These are phyloP conservation scores for Triops cancriformis DNA, from an alignment of 1,140 invertebrate species.

Conservation along the genomic window DNA sequence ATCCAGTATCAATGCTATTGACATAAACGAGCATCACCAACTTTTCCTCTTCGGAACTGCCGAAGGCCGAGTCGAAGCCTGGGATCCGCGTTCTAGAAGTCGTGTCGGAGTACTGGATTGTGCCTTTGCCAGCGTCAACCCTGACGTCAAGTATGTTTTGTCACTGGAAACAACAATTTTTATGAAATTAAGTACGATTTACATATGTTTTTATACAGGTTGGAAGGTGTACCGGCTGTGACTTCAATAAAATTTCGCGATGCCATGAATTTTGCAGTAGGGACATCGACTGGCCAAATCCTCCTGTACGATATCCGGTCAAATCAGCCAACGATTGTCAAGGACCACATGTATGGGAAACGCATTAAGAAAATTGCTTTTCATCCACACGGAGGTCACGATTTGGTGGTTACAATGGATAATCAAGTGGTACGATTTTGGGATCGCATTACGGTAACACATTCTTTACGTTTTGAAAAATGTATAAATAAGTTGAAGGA, in stretches of 20 bases:
- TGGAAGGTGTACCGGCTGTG: constrained; percentile 60
- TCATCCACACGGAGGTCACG: constrained; percentile 54
- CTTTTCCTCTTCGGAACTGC: constrained; percentile 79
- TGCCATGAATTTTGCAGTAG: constrained; percentile 75
- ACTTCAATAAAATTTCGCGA: constrained; percentile 74
- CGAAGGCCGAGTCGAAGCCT: constrained; percentile 88
- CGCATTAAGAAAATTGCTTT: constrained; percentile 88
- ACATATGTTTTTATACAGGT: constrained; percentile 43
- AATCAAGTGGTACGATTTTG: constrained; percentile 87
- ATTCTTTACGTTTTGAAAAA: constrained; percentile 31
- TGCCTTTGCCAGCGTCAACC: constrained; percentile 58
- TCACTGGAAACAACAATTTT: not conserved
- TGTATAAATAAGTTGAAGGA: not conserved
- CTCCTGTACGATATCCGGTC: constrained; percentile 91
- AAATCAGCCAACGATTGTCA: constrained; percentile 74
- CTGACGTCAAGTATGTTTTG: constrained; percentile 45
- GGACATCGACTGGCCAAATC: constrained; percentile 86
- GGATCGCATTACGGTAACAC: constrained; percentile 72
- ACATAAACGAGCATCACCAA: constrained; percentile 81
- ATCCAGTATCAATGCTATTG: constrained; percentile 71
- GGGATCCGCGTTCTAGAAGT: constrained; percentile 76
- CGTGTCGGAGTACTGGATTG: constrained; percentile 76
- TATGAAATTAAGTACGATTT: not conserved
- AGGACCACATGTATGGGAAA: constrained; percentile 90
- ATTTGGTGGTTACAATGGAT: constrained; percentile 87